Percentiles rank a stretch among this genome's conserved stretches.
Evolutionary conservation across 2,797 vertebrate species (phyloP).

Genomic region (Cyclopterus lumpus): DNA sequence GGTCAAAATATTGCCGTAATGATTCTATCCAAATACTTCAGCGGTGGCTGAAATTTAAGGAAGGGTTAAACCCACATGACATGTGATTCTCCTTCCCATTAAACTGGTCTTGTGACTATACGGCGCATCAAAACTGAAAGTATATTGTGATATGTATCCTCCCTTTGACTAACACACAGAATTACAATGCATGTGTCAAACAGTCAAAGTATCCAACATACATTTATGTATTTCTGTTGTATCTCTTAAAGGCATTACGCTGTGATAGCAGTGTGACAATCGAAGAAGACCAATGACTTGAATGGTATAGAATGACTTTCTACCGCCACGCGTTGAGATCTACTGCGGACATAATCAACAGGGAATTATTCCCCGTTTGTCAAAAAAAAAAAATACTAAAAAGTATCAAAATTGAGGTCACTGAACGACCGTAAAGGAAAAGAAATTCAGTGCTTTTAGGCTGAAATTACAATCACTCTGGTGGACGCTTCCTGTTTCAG

Average conservation of each 20-base stretch:
- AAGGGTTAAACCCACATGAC: neutral
- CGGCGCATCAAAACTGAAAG: neutral
- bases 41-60: neutral
- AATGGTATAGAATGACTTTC: conserved; percentile 6
- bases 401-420: conserved; percentile 30
- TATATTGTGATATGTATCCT: neutral
- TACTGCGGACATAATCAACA: neutral
- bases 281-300: neutral
- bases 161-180: neutral
- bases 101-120: neutral
- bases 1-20: neutral
- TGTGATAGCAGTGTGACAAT: conserved; percentile 1
- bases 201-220: conserved; percentile 7
- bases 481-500: conserved; percentile 28
- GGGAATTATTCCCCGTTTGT: neutral
- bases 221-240: neutral
- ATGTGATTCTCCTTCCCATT: neutral
- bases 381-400: conserved; percentile 4
- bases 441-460: conserved; percentile 34
- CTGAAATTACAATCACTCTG: conserved; percentile 52
- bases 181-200: neutral
- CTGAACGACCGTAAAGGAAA: no score
- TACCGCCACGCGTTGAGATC: conserved; percentile 9
- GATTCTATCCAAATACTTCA: neutral
- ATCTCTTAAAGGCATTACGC: conserved; percentile 27